Conservation (phyloP, 2,888 invertebrate genomes). For the Cistogaster globosa region DNA sequence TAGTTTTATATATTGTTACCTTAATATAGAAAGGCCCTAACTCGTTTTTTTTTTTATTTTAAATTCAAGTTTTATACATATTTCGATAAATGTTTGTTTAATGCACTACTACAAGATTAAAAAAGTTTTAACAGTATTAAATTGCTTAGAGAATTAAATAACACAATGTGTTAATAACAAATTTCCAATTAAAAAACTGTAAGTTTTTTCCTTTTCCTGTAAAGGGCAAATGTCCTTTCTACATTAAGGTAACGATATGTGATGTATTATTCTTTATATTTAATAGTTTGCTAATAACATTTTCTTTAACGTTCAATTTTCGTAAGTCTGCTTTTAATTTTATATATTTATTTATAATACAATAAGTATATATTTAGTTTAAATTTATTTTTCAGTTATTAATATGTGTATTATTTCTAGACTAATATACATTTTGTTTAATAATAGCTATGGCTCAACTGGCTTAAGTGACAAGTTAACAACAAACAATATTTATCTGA, state of each 20-base stretch:
- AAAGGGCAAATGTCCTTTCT: too few relatives aligned
- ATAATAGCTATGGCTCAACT: slow-evolving; percentile 46
- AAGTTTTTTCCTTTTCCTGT: too few relatives aligned
- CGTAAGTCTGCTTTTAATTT: slow-evolving; percentile 63
- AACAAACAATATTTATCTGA: slow-evolving; percentile 31
- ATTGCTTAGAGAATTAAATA: too few relatives aligned
- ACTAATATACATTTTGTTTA: slow-evolving; percentile 34
- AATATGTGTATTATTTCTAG: not conserved
- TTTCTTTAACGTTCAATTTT: slow-evolving; percentile 76
- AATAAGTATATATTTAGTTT: slow-evolving; percentile 32
- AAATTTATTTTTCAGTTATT: slow-evolving; percentile 30
- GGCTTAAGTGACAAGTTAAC: slow-evolving; percentile 39
- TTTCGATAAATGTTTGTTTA: too few relatives aligned
- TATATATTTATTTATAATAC: slow-evolving; percentile 45
- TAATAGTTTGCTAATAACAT: slow-evolving; percentile 74
- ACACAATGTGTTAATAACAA: too few relatives aligned
- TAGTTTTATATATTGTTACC: slow-evolving; percentile 32
- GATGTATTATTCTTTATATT: slow-evolving; percentile 19
- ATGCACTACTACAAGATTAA: too few relatives aligned
- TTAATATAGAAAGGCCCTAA: too few relatives aligned
- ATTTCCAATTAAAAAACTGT: too few relatives aligned
- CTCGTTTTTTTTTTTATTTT: too few relatives aligned
- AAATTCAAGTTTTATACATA: too few relatives aligned
- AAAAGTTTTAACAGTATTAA: too few relatives aligned
- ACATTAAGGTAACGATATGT: too few relatives aligned